phyloP scores from a whole-genome alignment of 2,113 vertebrate genomes.

The Puma concolor region DNA sequence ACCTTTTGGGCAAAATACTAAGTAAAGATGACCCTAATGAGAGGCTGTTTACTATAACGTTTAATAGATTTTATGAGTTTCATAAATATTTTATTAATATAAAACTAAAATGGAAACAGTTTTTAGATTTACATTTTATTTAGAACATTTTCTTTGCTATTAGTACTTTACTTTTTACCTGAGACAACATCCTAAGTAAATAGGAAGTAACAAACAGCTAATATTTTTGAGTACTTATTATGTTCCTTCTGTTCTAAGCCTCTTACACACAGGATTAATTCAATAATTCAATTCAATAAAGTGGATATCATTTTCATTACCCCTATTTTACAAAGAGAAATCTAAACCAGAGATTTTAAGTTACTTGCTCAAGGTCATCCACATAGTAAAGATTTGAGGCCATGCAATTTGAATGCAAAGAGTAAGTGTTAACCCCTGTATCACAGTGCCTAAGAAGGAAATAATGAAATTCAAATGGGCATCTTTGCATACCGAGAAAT shows the following conservation, averaged over 20 bases:
- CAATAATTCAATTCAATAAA: not conserved
- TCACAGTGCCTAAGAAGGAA: not conserved
- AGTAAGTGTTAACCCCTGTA: not conserved
- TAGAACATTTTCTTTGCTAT: not conserved
- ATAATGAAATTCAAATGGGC: conserved; percentile 39
- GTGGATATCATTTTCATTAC: not conserved
- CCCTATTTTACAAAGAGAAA: not conserved
- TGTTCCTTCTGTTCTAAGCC: not conserved
- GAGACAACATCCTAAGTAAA: not conserved
- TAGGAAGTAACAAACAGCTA: not conserved
- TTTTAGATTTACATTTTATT: not conserved
- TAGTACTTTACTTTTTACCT: not conserved
- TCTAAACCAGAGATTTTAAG: conserved; percentile 3
- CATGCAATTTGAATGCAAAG: not conserved
- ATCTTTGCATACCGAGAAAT: not conserved
- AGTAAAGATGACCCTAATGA: not conserved
- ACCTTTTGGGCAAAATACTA: not conserved
- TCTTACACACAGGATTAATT: not conserved
- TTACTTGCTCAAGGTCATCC: not conserved
- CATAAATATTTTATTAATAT: conserved; percentile 2
- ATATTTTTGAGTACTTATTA: not conserved
- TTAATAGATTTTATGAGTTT: not conserved
- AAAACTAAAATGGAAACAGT: not conserved
- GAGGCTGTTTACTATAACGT: not conserved
- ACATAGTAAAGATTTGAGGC: not conserved